A percentile compares a stretch with the other conserved stretches of the same genome.
These are phyloP conservation scores for Allolobophora icterica DNA, from an alignment of 2,888 invertebrate species.

Conservation along the genomic window DNA sequence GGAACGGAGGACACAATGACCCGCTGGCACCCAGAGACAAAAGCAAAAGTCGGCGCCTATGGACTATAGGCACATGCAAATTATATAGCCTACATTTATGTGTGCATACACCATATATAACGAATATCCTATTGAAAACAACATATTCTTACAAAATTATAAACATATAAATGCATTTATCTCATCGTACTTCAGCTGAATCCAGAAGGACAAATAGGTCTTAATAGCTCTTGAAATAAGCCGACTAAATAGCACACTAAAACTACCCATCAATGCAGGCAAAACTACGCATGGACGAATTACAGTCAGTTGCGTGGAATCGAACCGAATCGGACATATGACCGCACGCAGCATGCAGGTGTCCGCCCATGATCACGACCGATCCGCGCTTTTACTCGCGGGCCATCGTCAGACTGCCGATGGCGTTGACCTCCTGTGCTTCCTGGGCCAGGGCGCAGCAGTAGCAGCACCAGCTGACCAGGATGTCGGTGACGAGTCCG, in stretches of 20 bases:
- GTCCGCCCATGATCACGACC: not conserved
- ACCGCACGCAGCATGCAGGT: not conserved
- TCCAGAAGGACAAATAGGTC: not conserved
- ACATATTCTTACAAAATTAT: not conserved
- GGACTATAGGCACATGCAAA: not conserved
- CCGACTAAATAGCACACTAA: not conserved
- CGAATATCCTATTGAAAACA: not conserved
- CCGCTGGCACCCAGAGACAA: too few relatives aligned
- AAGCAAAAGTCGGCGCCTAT: too few relatives aligned
- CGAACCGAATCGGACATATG: not conserved
- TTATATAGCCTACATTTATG: not conserved
- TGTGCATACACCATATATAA: not conserved
- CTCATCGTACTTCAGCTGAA: not conserved
- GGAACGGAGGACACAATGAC: too few relatives aligned
- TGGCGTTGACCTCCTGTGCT: conserved; percentile 45
- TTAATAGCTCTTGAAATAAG: not conserved
- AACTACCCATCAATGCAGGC: not conserved
- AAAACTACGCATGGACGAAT: not conserved
- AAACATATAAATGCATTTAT: not conserved
- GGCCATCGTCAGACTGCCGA: conserved; percentile 31
- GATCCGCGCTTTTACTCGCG: not conserved
- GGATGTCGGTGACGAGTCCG: conserved; percentile 52
- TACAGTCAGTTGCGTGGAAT: not conserved
- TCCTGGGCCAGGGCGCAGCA: conserved; percentile 56
- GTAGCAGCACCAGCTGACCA: conserved; percentile 54